A percentile compares a stretch with the other conserved stretches of the same genome.
These are phyloP conservation scores for Telmatochromis sp. DNA, from an alignment of 2,113 vertebrate species.

Conservation along the genomic window DNA sequence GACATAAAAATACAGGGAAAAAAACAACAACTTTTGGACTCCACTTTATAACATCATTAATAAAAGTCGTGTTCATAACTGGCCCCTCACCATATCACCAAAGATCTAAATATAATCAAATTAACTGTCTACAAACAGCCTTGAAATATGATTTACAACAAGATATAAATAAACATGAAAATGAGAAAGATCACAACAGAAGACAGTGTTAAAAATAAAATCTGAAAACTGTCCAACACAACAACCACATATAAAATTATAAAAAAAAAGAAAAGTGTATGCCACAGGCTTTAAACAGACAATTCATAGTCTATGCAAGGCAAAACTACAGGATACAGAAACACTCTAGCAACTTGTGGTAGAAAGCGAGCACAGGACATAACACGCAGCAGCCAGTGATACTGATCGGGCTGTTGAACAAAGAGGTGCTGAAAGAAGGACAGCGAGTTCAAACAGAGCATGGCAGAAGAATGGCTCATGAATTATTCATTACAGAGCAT, in stretches of 20 bases:
- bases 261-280: neutral
- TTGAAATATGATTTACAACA: neutral
- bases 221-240: neutral
- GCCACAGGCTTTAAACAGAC: neutral
- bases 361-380: neutral
- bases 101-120: neutral
- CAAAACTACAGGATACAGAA: neutral
- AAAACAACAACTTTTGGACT: neutral
- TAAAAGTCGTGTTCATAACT: neutral
- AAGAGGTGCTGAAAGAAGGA: slow-evolving; percentile 1
- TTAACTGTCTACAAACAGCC: neutral
- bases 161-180: neutral
- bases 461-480: neutral
- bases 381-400: neutral
- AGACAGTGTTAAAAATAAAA: neutral
- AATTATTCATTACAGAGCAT: slow-evolving; percentile 29
- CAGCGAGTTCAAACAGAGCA: neutral
- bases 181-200: neutral
- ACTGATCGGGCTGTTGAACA: slow-evolving; percentile 5
- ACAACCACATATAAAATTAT: neutral
- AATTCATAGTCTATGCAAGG: neutral
- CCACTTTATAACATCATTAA: neutral
- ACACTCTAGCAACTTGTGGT: neutral
- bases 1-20: neutral
- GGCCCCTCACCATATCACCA: neutral